These are phyloP conservation scores for Drosophila aldrichi DNA, from an alignment of 2,888 invertebrate species.

Conservation along the genomic window DNA sequence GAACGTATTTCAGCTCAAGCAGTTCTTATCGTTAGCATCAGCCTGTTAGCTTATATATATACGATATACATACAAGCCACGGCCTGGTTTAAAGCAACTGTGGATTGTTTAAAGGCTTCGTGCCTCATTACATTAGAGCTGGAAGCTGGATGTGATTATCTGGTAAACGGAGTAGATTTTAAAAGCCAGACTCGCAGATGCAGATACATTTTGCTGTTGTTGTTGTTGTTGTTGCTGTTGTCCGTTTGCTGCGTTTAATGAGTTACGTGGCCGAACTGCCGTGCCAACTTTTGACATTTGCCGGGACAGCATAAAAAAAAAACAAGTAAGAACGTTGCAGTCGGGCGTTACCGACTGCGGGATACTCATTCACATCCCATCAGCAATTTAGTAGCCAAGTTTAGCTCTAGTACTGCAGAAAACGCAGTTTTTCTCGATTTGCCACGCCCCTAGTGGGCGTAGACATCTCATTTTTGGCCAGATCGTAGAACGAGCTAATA, in stretches of 20 bases:
- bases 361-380: no score
- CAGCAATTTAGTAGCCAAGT: no score
- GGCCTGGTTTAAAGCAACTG: slow-evolving; percentile 10
- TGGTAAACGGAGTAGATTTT: slow-evolving; percentile 49
- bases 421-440: no score
- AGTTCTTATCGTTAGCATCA: slow-evolving; percentile 45
- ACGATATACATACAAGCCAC: no score
- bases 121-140: slow-evolving; percentile 61
- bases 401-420: no score
- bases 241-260: slow-evolving; percentile 56
- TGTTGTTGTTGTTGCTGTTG: background rate
- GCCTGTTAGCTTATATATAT: slow-evolving; percentile 21
- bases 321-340: no score
- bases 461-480: no score
- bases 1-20: background rate
- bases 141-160: slow-evolving; percentile 56
- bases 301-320: slow-evolving; percentile 30
- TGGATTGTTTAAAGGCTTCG: slow-evolving; percentile 44
- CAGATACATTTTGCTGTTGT: slow-evolving; percentile 37
- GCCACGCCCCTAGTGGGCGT: no score
- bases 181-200: slow-evolving; percentile 34
- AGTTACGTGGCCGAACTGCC: slow-evolving; percentile 60
- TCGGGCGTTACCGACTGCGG: no score
- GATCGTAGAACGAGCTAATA: no score
- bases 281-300: slow-evolving; percentile 74